Base-by-base conservation (phyloP, 2,888 invertebrate species). In the Leptura quadrifasciata region DNA sequence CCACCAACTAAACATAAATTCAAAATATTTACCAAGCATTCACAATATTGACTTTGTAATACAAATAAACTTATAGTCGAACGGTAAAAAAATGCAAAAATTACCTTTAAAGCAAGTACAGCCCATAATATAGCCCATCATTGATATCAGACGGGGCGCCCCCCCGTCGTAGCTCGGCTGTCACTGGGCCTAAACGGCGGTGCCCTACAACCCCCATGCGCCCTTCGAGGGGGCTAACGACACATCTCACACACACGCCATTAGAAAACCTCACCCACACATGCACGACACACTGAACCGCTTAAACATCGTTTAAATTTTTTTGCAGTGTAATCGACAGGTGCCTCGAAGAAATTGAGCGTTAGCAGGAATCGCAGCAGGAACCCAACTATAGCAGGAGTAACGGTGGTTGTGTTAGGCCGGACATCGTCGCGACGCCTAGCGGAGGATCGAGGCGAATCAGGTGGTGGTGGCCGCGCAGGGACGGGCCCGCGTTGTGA, bases 91-190 rank as follows among this genome's bases (percentile, higher is more conserved):
- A 21, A 20, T 9, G 57, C 17, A 69, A 35, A 6, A 58, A 21
- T 54, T 92, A 95, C 96, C 96, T 95, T 95, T 95, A 91, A 96
- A 93, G 92, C 96, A 96, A 91, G 96, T 95, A 92, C 96, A 96
- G 90, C 96, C 96, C 96, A 96, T 96, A 92, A 96, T 95, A 93
- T 95, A 96, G 91, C 96, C 96, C 96, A 96, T 96, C 95, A 96
- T 95, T 92, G 93, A 89, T 85, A 83, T 87, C 87, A 87, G 89
- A 90, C 90, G 90, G 90, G 90, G 89, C 87, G 89, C 88, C 90
- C 87, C 88, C 82, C 80, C 76, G 64, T 47, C 54, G 24, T 54
- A 69, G 54, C 57, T 57, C 70, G 57, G 71, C 71, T 54, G 65
- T 31, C 61, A 47, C 47, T 31, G 52, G 71, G 71, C 71, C 39